Evolutionary conservation across 2,797 vertebrate genomes (phyloP), one percentile per base, ranked within the genome.

Genomic region (Anguilla anguilla): DNA sequence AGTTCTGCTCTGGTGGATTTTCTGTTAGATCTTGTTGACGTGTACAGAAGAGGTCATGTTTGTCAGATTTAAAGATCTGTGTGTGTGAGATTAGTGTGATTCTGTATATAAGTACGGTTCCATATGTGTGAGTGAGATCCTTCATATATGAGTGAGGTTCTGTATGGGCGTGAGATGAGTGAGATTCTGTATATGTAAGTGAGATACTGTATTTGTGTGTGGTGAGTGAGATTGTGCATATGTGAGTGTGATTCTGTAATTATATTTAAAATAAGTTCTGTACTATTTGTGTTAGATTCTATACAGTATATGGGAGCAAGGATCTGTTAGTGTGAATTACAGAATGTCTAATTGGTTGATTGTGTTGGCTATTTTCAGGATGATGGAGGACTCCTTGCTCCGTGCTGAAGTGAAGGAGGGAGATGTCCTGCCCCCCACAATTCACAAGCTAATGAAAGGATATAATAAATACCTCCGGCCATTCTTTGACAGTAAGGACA

Each of bases 401-500:
- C 9, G 19, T 59, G 82, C 88, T 67, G 86, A 81, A 51, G 59
- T 87, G 87, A 94, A 89, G 89, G 94, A 93, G 88, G 85, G 87
- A 90, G 94, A 95, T 90, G 91, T 94, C 91, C 92, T 95, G 28
- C 95, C 94, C 87, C 95, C 95, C 86, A 93, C 94, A 49, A 93
- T 95, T 91, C 93, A 95, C 87, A 95, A 95, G 89, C 93, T 96
- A 86, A 94, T 95, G 91, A 94, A 93, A 90, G 95, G 95, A 31
- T 96, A 95, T 90, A 95, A 95, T 89, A 95, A 95, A 84, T 96
- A 96, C 83, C 90, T 96, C 25, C 93, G 94, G 10, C 95, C 95
- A 0, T 95, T 95, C 91, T 95, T 96, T 91, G 94, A 95, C 35
- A 91, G 95, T 96, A 91, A 93, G 94, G 35, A 84, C 28, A 53